Evolutionary conservation across 1,140 invertebrate species (phyloP).

Genomic region (Phocides pigmalion): DNA sequence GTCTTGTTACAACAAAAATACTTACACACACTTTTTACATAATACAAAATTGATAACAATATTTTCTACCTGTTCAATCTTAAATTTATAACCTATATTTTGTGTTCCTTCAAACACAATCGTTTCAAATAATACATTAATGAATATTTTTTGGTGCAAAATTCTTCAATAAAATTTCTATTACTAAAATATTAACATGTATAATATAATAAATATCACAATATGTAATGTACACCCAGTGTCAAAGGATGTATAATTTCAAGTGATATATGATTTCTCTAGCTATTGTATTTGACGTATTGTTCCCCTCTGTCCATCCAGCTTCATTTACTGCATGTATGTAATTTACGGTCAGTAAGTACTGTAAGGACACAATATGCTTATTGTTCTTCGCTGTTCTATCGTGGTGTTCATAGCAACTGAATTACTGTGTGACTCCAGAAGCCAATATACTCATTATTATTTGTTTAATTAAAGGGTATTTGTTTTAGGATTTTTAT

Average conservation of each 20-base stretch:
- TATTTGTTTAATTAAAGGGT: no score
- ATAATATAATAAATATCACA: no score
- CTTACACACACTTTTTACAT: constrained; percentile 17
- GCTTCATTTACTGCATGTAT: not conserved
- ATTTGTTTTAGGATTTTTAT: no score
- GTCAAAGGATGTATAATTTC: not conserved
- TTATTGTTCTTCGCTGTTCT: not conserved
- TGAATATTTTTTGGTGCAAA: no score
- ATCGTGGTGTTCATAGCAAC: not conserved
- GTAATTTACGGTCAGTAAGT: not conserved
- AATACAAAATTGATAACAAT: not conserved
- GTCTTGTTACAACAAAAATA: constrained; percentile 9
- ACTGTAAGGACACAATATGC: not conserved
- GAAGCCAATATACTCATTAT: not conserved
- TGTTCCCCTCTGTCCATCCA: not conserved
- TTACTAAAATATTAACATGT: not conserved
- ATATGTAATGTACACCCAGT: no score
- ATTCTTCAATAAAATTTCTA: not conserved
- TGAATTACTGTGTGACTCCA: not conserved
- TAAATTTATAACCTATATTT: no score
- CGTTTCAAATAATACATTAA: no score
- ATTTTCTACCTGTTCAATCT: not conserved
- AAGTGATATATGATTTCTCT: not conserved
- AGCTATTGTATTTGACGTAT: not conserved
- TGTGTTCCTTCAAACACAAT: no score